Base-by-base conservation (phyloP, 1,140 invertebrate genomes). In the Caenorhabditis tropicalis region DNA sequence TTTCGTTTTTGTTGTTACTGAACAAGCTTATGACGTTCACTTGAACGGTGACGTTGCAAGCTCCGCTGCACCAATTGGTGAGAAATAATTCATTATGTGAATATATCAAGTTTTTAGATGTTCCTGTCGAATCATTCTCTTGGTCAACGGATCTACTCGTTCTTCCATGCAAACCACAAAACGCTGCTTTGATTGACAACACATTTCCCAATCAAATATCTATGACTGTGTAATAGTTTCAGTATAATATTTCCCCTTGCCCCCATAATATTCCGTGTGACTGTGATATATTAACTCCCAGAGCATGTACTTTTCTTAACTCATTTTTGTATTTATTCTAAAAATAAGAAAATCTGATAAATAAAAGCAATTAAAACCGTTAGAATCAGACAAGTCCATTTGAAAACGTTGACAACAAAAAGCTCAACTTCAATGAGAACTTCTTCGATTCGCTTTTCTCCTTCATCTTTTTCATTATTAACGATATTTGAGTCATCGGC, bases 1-100 rank as follows among this genome's bases (percentile, higher is more conserved):
- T 33, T 90, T 90, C 65, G 90, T 91, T 79, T 90, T 90, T 80
- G 88, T 90, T 4, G 91, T 83, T 15, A 90, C 56, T 39, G 27
- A 79, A 79, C 16, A 33, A 58, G 56, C 51, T 24, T 39, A 56
- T 36, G 51, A 81, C 46, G 48, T 80, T 56, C 43, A 85, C 89
- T n/a, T 83, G n/a, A 49, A 36, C 36, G 46, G n/a, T 6, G 82
- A 83, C n/a, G 84, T 70, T 31, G 79, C 70, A 15, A n/a, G 85
- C 16, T 74, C 39, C 4, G 24, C 24, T 31, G 79, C 87, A 19
- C 86, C 88, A 46, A 84, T 46, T 21, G 65, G 82, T 48, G 65
- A 86, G 15, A 31, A 88, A 39, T 60, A 29, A 81, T 3, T n/a
- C 19, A 80, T 12, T 3, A 16, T n/a, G 10, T 10, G 10, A 65